phyloP scores from a whole-genome alignment of 2,113 vertebrate species.

The Anhinga anhinga region DNA sequence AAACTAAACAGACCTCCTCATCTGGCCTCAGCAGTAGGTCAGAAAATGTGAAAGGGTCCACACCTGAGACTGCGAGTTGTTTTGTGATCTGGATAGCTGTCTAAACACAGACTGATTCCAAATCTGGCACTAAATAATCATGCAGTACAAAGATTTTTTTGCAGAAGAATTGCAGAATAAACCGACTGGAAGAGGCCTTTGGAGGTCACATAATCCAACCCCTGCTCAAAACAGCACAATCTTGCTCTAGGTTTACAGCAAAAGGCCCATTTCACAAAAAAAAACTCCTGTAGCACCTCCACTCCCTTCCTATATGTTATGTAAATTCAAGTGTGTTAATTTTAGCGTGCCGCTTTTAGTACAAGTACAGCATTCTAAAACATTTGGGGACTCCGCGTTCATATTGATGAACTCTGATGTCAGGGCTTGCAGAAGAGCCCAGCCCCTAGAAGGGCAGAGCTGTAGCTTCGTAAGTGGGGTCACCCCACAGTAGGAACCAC shows the following conservation, averaged over 20 bases:
- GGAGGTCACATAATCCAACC: neutral
- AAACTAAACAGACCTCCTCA: neutral
- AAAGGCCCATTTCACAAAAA: neutral
- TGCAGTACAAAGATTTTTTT: neutral
- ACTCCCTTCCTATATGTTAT: neutral
- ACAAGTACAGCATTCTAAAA: neutral
- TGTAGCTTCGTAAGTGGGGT: accelerated
- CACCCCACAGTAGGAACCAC: neutral
- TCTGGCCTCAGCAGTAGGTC: neutral
- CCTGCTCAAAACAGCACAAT: accelerated
- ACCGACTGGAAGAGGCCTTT: neutral
- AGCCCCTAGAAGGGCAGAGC: neutral
- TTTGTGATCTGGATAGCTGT: neutral
- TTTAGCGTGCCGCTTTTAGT: neutral
- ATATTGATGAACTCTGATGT: accelerated
- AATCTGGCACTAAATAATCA: neutral
- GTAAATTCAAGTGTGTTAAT: neutral
- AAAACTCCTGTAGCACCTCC: neutral
- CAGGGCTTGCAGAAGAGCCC: neutral
- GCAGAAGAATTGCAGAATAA: neutral
- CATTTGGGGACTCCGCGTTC: accelerated
- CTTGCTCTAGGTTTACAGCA: neutral
- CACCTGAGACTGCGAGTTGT: accelerated
- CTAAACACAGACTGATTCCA: neutral
- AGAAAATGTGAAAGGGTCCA: accelerated